Evolutionary conservation across 2,888 invertebrate genomes (phyloP).

Genomic region (Campoletis raptor): DNA sequence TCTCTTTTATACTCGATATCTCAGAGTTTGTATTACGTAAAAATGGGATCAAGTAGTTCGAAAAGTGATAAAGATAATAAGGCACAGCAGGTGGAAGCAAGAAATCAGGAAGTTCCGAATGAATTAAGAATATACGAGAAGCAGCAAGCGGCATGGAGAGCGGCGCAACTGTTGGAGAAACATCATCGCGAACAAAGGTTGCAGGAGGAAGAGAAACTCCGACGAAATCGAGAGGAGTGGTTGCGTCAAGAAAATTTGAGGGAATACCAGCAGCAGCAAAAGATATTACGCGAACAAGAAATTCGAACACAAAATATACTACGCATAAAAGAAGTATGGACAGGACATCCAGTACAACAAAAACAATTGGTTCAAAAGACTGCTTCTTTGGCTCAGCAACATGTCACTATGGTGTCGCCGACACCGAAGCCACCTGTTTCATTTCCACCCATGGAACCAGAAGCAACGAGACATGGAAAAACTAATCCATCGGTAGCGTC

Average conservation of each 20-base stretch:
- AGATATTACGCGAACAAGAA: conserved; percentile 7
- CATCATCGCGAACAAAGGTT: background rate
- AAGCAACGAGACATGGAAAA: background rate
- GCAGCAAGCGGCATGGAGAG: background rate
- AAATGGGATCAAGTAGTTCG: conserved; percentile 16
- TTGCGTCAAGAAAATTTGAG: background rate
- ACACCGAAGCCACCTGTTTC: background rate
- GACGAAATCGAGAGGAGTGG: background rate
- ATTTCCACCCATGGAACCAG: background rate
- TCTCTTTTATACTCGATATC: background rate
- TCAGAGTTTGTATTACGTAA: background rate
- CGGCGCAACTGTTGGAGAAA: background rate
- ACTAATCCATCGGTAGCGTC: background rate
- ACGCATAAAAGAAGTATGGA: background rate
- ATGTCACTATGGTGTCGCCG: background rate
- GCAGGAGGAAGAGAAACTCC: background rate
- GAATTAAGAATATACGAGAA: background rate
- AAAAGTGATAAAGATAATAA: background rate
- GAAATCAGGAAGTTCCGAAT: background rate
- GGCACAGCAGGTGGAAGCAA: background rate
- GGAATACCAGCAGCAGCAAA: background rate
- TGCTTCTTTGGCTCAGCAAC: background rate
- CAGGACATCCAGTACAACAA: background rate
- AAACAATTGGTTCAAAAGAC: background rate
- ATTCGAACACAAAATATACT: background rate